Evolutionary conservation across 2,113 vertebrate species (phyloP).

Genomic region (Lonchura striata): DNA sequence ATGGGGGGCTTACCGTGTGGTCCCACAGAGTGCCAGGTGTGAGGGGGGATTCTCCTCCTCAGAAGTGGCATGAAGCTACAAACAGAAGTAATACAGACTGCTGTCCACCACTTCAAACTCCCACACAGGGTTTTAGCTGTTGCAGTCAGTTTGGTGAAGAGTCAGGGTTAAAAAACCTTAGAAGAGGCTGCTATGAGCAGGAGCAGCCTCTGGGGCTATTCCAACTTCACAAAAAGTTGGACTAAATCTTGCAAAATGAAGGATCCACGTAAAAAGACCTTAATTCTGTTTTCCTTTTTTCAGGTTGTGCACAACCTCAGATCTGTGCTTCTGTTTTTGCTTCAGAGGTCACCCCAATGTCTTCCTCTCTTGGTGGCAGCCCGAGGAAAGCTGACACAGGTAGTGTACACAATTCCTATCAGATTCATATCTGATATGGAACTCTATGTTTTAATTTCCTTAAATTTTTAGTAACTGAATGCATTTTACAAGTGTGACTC

Average conservation of each 20-base stretch:
- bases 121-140: neutral
- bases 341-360: rapidly evolving
- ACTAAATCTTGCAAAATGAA: neutral
- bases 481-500: neutral
- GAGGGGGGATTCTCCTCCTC: neutral
- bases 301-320: neutral
- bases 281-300: neutral
- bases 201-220: neutral
- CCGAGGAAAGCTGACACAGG: neutral
- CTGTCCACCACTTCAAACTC: neutral
- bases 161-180: neutral
- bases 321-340: neutral
- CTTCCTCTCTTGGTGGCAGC: neutral
- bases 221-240: neutral
- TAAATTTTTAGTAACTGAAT: neutral
- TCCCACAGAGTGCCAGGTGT: rapidly evolving
- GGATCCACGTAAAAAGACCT: neutral
- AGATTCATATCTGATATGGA: neutral
- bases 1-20: neutral
- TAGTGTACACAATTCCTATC: neutral
- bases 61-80: neutral
- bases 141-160: neutral
- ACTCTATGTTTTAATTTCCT: neutral
- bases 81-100: neutral
- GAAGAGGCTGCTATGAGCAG: neutral